Conservation (phyloP, 35 echinoderm and acorn worm species). For the Anneissia japonica region DNA sequence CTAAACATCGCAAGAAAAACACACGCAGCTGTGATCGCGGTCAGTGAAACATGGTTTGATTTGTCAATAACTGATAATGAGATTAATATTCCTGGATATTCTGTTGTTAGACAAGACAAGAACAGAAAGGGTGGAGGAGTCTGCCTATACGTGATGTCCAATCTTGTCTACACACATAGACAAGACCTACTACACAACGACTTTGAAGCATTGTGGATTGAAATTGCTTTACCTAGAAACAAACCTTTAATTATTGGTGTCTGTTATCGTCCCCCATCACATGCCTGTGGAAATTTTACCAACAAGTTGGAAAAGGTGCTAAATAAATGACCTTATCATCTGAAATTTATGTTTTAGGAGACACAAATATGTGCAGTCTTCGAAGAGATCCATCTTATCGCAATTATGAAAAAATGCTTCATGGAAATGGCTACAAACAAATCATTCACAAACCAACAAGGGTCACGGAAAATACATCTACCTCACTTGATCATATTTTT, state of each 20-base stretch:
- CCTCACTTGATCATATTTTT: too few relatives aligned
- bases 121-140: slow-evolving; percentile 15
- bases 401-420: not conserved
- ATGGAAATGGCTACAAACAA: not conserved
- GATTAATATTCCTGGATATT: not conserved
- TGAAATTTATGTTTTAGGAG: not conserved
- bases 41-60: not conserved
- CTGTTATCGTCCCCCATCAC: slow-evolving; percentile 5
- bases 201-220: not conserved
- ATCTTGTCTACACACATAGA: not conserved
- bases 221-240: not conserved
- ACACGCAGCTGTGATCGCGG: not conserved
- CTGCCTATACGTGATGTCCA: not conserved
- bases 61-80: not conserved
- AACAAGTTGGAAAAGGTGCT: not conserved
- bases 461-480: too few relatives aligned
- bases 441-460: not conserved
- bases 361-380: not conserved
- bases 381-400: not conserved
- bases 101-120: not conserved
- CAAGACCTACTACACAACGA: not conserved
- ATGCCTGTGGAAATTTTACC: not conserved
- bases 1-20: too few relatives aligned
- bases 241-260: not conserved
- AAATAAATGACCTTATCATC: not conserved